phyloP scores from a whole-genome alignment of 2,888 invertebrate species.

The Calameuta pallipes region DNA sequence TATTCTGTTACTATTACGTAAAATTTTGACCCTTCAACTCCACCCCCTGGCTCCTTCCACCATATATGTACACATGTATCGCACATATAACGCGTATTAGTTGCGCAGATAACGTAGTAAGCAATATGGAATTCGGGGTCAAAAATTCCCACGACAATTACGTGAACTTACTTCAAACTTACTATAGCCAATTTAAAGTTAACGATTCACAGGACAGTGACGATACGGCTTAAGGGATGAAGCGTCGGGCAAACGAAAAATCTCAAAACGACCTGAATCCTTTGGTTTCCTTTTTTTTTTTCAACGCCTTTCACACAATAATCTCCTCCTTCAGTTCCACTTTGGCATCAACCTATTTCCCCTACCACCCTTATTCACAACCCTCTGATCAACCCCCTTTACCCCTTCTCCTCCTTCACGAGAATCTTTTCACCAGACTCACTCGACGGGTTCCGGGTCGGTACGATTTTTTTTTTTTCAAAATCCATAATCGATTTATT shows the following conservation, averaged over 20 bases:
- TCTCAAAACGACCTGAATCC: not conserved
- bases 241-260: not conserved
- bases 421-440: not conserved
- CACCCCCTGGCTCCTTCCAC: not conserved
- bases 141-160: conserved; percentile 42
- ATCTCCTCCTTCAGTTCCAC: not conserved
- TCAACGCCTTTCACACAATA: not conserved
- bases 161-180: conserved; percentile 40
- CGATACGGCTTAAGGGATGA: conserved; percentile 31
- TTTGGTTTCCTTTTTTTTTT: not conserved
- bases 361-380: not conserved
- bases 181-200: conserved; percentile 51
- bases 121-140: not conserved
- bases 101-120: conserved; percentile 7
- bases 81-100: not conserved
- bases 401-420: not conserved
- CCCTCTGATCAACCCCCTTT: not conserved
- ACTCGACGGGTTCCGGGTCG: not conserved
- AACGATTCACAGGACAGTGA: conserved; percentile 45
- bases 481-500: not conserved
- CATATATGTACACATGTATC: not conserved
- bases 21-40: not conserved
- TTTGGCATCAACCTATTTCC: not conserved
- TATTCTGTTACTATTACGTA: not conserved
- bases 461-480: not conserved